These are phyloP conservation scores for Aplochiton taeniatus DNA, from an alignment of 2,797 vertebrate genomes.

Conservation along the genomic window DNA sequence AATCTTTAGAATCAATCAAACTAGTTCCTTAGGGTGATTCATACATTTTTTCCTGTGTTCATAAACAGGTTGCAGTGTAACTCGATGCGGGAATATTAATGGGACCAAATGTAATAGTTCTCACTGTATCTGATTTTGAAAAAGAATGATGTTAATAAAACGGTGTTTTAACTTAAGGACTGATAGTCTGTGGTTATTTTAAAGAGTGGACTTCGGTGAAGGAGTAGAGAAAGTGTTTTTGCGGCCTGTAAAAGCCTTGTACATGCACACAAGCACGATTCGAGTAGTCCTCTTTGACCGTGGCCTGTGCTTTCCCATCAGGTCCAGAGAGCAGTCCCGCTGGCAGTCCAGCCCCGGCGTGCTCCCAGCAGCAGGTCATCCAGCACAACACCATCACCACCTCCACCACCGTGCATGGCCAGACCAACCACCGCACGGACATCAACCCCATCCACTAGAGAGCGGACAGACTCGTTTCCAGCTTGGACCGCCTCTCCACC, in stretches of 20 bases:
- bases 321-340: constrained; percentile 98
- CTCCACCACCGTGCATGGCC: constrained; percentile 90
- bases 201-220: neutral
- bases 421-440: constrained; percentile 96
- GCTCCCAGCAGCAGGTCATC: constrained; percentile 98
- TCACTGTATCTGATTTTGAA: constrained; percentile 25
- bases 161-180: constrained; percentile 18
- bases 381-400: constrained; percentile 99
- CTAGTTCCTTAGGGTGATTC: constrained; percentile 50
- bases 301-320: constrained; percentile 64
- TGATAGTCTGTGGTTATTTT: constrained; percentile 47
- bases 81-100: neutral
- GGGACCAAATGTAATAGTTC: constrained; percentile 23
- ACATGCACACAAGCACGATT: neutral
- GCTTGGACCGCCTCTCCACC: constrained; percentile 28
- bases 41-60: constrained; percentile 52
- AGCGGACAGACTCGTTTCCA: constrained; percentile 25
- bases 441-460: constrained; percentile 97
- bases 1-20: constrained; percentile 49
- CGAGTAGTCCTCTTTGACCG: constrained; percentile 16
- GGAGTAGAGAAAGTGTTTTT: neutral
- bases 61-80: neutral
- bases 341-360: constrained; percentile 86
- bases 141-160: constrained; percentile 54
- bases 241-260: too few relatives aligned